Evolutionary conservation across 2,113 vertebrate genomes (phyloP), one percentile per base, ranked within the genome.

Genomic region (Callionymus lyra): DNA sequence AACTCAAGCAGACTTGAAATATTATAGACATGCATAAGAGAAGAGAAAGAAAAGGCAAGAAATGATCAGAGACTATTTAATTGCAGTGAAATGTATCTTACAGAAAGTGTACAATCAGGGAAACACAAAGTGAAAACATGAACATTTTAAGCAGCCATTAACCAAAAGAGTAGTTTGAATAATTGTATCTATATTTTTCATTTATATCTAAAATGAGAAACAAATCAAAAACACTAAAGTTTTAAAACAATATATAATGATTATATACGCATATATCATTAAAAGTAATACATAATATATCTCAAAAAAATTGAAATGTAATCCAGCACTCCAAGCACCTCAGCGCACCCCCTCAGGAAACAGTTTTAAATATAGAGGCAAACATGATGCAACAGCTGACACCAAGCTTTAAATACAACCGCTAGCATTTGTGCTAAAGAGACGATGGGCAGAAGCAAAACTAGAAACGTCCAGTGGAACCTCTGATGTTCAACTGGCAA

Each of bases 51-150:
- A 72, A 70, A 43, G 1, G 38, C 64, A 81, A 76, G 78, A 66
- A 78, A 72, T 83, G 87, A 85, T 81, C 84, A 76, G 86, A 78
- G 56, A 72, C n/a, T 56, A 68, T 88, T 96, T 97, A 97, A 94
- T 97, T 74, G 68, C 67, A 87, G 68, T 84, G 85, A 82, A 81
- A 81, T 86, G 67, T 79, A 80, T 82, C 82, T 78, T 84, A 90
- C 81, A 90, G 87, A 79, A 77, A 86, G 70, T 77, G 70, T 74
- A 78, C 72, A 79, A 76, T 66, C 82, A 81, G 53, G 70, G 57
- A 72, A 74, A 82, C 58, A 68, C 38, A 74, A 47, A 79, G 62
- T 58, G 56, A 63, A 18, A 63, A 79, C 44, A 65, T 38, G 15
- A 66, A 66, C 38, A 79, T 43, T 15, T 59, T 62, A n/a, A 55